Percentiles rank a stretch among this genome's conserved stretches.
These are phyloP conservation scores for Nomada ferruginata DNA, from an alignment of 2,888 invertebrate genomes.

Conservation along the genomic window DNA sequence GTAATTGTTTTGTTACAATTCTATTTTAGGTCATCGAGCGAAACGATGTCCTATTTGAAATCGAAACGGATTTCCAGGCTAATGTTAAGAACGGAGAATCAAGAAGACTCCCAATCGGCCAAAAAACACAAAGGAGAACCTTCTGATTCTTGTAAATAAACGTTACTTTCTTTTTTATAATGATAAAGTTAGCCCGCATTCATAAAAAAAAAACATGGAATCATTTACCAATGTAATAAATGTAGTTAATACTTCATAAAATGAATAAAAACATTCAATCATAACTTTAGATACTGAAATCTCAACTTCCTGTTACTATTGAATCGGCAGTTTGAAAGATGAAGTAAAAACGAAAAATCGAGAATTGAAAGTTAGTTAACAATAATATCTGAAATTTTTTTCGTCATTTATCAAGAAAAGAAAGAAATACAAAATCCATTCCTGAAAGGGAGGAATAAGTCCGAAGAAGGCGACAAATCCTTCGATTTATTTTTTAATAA, in stretches of 20 bases:
- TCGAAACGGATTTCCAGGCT: constrained; percentile 80
- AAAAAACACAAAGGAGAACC: constrained; percentile 82
- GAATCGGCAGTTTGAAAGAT: no score
- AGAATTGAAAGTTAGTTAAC: no score
- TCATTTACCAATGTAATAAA: constrained; percentile 80
- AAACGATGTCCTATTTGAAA: constrained; percentile 79
- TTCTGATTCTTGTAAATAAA: constrained; percentile 83
- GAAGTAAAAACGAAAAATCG: no score
- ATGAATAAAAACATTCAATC: constrained; percentile 78
- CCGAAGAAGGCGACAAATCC: no score
- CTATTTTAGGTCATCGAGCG: constrained; percentile 73
- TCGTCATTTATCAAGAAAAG: no score
- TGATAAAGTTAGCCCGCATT: constrained; percentile 63
- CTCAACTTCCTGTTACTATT: constrained; percentile 2
- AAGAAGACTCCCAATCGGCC: constrained; percentile 73
- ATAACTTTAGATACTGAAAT: constrained; percentile 36
- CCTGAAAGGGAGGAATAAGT: no score
- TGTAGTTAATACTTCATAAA: constrained; percentile 83
- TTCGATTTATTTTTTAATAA: no score
- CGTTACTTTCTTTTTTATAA: constrained; percentile 76
- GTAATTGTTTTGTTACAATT: constrained; percentile 28
- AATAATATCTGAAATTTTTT: no score
- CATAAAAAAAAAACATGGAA: constrained; percentile 60
- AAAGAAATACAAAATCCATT: no score
- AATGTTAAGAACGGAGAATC: constrained; percentile 76